Conservation (phyloP, 2,113 vertebrate species). For the Uropsilus gracilis region DNA sequence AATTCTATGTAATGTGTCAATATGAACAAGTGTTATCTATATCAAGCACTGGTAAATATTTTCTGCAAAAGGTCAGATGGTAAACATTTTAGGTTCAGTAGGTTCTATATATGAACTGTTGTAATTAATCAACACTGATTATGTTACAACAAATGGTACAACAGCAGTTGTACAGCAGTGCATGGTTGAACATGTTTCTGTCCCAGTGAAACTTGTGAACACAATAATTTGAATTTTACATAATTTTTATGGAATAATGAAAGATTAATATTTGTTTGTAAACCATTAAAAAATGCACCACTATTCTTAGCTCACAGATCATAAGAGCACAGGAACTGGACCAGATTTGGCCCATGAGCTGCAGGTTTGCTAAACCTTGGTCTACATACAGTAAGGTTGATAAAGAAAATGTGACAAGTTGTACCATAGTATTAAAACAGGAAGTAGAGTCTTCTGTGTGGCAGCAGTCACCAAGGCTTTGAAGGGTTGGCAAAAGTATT, state of each 20-base stretch:
- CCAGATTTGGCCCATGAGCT: neutral
- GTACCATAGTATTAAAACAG: conserved; percentile 82
- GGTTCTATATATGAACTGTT: neutral
- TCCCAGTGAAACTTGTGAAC: neutral
- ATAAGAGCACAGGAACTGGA: neutral
- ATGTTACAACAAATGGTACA: neutral
- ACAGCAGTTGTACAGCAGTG: neutral
- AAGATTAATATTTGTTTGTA: neutral
- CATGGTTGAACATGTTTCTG: neutral
- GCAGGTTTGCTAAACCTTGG: neutral
- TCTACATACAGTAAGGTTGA: neutral
- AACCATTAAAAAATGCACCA: neutral
- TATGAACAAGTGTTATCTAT: neutral
- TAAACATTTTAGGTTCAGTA: neutral
- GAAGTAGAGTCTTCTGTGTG: neutral
- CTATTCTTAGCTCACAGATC: neutral
- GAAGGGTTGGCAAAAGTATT: neutral
- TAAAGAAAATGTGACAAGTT: neutral
- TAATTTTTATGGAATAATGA: neutral
- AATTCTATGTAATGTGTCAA: neutral
- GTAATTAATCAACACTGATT: neutral
- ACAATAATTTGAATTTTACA: neutral
- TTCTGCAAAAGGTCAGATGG: neutral
- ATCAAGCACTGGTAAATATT: neutral
- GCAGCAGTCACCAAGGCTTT: conserved; percentile 75